A percentile compares a stretch with the other conserved stretches of the same genome.
phyloP scores from a whole-genome alignment of 2,113 vertebrate species.

The Alligator sinensis region DNA sequence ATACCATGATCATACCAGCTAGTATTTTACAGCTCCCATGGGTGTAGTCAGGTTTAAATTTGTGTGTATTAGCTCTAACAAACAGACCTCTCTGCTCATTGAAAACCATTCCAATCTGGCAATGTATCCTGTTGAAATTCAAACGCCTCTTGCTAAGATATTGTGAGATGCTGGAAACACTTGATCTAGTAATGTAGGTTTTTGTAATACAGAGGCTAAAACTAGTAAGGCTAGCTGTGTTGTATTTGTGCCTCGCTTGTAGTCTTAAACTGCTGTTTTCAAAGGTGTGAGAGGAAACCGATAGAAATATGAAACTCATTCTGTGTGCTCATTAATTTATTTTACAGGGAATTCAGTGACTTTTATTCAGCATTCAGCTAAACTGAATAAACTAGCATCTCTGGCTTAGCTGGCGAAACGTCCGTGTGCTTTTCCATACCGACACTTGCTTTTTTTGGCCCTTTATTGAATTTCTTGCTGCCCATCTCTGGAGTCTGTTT shows the following conservation, averaged over 20 bases:
- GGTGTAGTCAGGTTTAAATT: constrained; percentile 44
- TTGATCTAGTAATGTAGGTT: constrained; percentile 39
- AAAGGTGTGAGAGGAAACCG: constrained; percentile 18
- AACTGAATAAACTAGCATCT: not conserved
- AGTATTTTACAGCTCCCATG: constrained; percentile 31
- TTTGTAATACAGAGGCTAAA: constrained; percentile 23
- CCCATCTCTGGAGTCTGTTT: constrained; percentile 5
- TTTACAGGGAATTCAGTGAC: not conserved
- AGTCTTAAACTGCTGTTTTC: constrained; percentile 46
- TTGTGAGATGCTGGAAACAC: constrained; percentile 51
- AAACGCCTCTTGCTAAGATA: constrained; percentile 19
- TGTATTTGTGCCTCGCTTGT: constrained; percentile 10
- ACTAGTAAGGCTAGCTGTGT: not conserved
- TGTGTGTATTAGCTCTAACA: constrained; percentile 60
- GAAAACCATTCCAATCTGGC: constrained; percentile 61
- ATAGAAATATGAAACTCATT: constrained; percentile 1
- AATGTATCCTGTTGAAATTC: constrained; percentile 12
- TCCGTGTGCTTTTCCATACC: constrained; percentile 26
- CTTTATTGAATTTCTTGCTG: constrained; percentile 1
- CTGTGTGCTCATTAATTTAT: constrained; percentile 18
- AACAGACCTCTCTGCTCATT: constrained; percentile 46
- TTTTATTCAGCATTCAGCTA: not conserved
- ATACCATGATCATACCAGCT: constrained; percentile 67
- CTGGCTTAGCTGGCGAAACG: not conserved
- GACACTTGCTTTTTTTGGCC: constrained; percentile 26